These are phyloP conservation scores for Barypeithes pellucidus DNA, from an alignment of 2,888 invertebrate genomes.

Conservation along the genomic window DNA sequence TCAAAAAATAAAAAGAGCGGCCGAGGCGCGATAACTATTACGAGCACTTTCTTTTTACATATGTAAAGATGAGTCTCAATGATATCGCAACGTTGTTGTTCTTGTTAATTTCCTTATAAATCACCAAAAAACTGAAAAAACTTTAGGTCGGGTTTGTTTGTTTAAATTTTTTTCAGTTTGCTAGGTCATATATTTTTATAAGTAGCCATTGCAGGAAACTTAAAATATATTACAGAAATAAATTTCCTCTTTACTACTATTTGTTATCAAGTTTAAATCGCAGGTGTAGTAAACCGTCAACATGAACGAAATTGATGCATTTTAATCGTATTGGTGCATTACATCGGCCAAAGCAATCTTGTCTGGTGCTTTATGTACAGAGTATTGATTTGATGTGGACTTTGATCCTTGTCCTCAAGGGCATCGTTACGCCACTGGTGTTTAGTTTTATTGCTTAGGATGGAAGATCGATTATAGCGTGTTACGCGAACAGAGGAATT, in stretches of 20 bases:
- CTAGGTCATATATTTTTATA: too few relatives aligned
- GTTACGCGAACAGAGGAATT: conserved; percentile 54
- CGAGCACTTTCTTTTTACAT: too few relatives aligned
- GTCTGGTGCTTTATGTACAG: conserved; percentile 50
- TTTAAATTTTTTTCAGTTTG: too few relatives aligned
- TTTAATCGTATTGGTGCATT: conserved; percentile 48
- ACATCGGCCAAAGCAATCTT: conserved; percentile 49
- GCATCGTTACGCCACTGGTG: conserved; percentile 53
- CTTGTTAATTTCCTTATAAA: too few relatives aligned
- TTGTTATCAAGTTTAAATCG: conserved; percentile 24
- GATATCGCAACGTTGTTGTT: too few relatives aligned
- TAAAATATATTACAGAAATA: neutral
- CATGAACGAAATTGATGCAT: conserved; percentile 41
- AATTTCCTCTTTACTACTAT: neutral
- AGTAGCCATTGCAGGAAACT: too few relatives aligned
- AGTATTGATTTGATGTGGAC: conserved; percentile 52
- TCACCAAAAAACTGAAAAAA: too few relatives aligned
- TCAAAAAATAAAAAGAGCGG: too few relatives aligned
- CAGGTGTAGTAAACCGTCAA: conserved; percentile 27
- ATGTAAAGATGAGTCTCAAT: too few relatives aligned
- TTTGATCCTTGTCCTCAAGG: conserved; percentile 52
- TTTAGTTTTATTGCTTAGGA: conserved; percentile 53
- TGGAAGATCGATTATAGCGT: conserved; percentile 55
- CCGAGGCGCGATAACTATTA: too few relatives aligned
- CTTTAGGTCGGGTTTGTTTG: too few relatives aligned